A percentile compares a stretch with the other conserved stretches of the same genome.
Evolutionary conservation across 2,888 invertebrate genomes (phyloP).

Genomic region (Chymomyza procnemis): DNA sequence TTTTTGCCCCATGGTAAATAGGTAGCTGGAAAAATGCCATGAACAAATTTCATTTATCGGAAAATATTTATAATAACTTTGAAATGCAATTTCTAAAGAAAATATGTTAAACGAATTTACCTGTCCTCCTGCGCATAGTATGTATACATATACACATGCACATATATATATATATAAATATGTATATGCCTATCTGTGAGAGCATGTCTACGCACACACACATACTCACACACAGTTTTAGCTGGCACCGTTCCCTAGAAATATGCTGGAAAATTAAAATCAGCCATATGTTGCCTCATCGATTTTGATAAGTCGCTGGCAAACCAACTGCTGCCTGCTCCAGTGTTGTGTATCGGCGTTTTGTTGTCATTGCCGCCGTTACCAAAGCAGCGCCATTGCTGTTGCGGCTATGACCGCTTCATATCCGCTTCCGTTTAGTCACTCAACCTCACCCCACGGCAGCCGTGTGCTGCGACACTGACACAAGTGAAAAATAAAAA

Average conservation of each 20-base stretch:
- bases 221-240: not conserved
- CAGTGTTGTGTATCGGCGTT: not conserved
- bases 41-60: conserved; percentile 60
- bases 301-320: conserved; percentile 67
- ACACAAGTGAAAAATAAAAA: not conserved
- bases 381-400: not conserved
- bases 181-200: not conserved
- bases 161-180: conserved; percentile 2
- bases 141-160: conserved; percentile 7
- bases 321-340: not conserved
- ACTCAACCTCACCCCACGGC: not conserved
- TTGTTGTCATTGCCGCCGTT: not conserved
- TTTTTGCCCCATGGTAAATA: not conserved
- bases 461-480: not conserved
- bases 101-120: conserved; percentile 67
- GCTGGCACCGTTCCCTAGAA: conserved; percentile 20
- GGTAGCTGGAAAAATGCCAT: conserved; percentile 46
- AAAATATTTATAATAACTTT: conserved; percentile 70
- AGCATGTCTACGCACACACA: not conserved
- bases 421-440: conserved; percentile 60
- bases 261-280: conserved; percentile 65
- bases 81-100: conserved; percentile 71
- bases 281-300: conserved; percentile 68
- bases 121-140: conserved; percentile 1
- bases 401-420: conserved; percentile 35